Evolutionary conservation across 2,113 vertebrate species (phyloP).

Genomic region (Cyphomyrus plagiostoma): DNA sequence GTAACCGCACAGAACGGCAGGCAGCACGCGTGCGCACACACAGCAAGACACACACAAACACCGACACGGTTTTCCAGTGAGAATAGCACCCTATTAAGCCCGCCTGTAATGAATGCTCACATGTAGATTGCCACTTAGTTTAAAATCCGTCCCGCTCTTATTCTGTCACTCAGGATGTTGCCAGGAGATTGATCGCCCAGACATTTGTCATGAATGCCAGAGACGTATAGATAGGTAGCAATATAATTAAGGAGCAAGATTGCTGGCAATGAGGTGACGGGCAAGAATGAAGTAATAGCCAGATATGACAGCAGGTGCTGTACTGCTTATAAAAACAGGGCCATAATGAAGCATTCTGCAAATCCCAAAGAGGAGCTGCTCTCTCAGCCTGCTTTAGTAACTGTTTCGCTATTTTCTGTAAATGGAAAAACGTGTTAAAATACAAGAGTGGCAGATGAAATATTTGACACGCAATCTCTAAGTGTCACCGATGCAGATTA

Average conservation of each 20-base stretch:
- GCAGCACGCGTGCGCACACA: not conserved
- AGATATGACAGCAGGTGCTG: not conserved
- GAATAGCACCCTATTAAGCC: not conserved
- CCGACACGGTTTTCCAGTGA: not conserved
- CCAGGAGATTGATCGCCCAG: not conserved
- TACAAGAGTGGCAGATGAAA: not conserved
- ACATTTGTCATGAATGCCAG: conserved; percentile 13
- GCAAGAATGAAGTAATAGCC: not conserved
- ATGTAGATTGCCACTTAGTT: conserved; percentile 9
- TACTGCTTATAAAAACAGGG: not conserved
- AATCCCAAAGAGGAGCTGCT: not conserved
- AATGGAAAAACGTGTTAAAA: not conserved
- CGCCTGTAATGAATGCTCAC: not conserved
- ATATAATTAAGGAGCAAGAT: conserved; percentile 16
- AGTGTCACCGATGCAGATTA: not conserved
- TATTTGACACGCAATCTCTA: not conserved
- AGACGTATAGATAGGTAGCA: not conserved
- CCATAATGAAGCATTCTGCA: not conserved
- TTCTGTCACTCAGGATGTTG: not conserved
- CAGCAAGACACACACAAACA: not conserved
- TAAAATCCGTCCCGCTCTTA: not conserved
- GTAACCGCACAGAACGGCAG: not conserved
- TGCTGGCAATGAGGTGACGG: not conserved
- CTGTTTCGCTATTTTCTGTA: not conserved
- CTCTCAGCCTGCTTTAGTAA: not conserved